A percentile compares a stretch with the other conserved stretches of the same genome.
Evolutionary conservation across 1,140 invertebrate genomes (phyloP).

Genomic region (Drosophila sucinea): DNA sequence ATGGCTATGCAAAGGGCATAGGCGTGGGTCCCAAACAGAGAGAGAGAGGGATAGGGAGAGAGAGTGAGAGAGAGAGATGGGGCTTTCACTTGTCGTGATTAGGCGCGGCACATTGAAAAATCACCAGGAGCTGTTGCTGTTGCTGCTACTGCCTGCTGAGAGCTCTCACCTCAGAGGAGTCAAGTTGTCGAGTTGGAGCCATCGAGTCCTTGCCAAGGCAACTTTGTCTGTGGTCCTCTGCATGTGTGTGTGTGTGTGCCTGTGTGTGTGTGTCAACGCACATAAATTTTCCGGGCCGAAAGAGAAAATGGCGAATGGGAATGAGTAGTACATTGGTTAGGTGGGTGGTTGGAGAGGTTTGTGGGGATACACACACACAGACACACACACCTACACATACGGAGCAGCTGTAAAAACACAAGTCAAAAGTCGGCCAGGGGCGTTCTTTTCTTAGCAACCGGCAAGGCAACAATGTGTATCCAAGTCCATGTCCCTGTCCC

Average conservation of each 20-base stretch:
- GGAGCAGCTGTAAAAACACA: conserved; percentile 62
- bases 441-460: conserved; percentile 44
- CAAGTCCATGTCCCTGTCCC: conserved; percentile 14
- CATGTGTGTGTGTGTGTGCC: conserved; percentile 21
- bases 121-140: neutral
- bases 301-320: conserved; percentile 28
- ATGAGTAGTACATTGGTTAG: neutral
- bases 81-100: conserved; percentile 18
- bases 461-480: conserved; percentile 33
- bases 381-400: conserved; percentile 18
- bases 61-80: too few relatives aligned
- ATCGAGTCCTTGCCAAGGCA: conserved; percentile 9
- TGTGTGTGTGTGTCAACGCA: conserved; percentile 46
- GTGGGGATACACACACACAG: conserved; percentile 26
- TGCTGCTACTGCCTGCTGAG: conserved; percentile 6
- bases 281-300: conserved; percentile 55
- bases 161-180: conserved; percentile 14
- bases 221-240: conserved; percentile 30
- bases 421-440: conserved; percentile 53
- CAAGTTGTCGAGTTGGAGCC: conserved; percentile 9
- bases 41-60: too few relatives aligned
- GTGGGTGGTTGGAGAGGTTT: conserved; percentile 10
- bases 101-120: conserved; percentile 14
- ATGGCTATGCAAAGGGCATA: neutral
- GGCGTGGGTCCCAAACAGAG: neutral